These are phyloP conservation scores for Catharus bicknelli DNA, from an alignment of 2,113 vertebrate species.

Conservation along the genomic window DNA sequence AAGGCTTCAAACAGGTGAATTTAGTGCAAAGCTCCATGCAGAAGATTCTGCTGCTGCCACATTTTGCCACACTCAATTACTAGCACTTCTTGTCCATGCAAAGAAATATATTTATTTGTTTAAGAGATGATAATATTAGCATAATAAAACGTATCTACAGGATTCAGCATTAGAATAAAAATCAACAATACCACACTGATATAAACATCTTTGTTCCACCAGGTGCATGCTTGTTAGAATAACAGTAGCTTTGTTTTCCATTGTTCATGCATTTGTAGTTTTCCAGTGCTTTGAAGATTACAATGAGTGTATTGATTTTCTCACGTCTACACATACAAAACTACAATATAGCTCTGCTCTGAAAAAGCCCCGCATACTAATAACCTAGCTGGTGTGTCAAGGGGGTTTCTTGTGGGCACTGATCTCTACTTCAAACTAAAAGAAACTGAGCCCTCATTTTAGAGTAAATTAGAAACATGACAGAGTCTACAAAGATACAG, in stretches of 20 bases:
- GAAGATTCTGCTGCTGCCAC: background rate
- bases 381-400: background rate
- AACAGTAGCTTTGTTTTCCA: background rate
- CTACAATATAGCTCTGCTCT: background rate
- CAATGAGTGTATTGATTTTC: background rate
- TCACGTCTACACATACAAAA: background rate
- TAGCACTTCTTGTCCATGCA: background rate
- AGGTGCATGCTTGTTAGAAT: background rate
- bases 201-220: background rate
- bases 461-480: background rate
- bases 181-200: background rate
- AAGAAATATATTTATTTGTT: background rate
- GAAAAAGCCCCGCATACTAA: background rate
- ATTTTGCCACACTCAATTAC: background rate
- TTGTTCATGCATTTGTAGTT: background rate
- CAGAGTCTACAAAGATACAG: background rate
- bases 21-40: background rate
- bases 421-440: background rate
- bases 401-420: background rate
- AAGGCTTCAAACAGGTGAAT: background rate
- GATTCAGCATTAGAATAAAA: background rate
- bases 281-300: background rate
- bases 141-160: background rate
- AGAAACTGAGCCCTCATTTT: background rate
- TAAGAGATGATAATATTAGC: background rate